A percentile compares a stretch with the other conserved stretches of the same genome.
Evolutionary conservation across 2,888 invertebrate species (phyloP).

Genomic region (Pachycephus smyrnensis): DNA sequence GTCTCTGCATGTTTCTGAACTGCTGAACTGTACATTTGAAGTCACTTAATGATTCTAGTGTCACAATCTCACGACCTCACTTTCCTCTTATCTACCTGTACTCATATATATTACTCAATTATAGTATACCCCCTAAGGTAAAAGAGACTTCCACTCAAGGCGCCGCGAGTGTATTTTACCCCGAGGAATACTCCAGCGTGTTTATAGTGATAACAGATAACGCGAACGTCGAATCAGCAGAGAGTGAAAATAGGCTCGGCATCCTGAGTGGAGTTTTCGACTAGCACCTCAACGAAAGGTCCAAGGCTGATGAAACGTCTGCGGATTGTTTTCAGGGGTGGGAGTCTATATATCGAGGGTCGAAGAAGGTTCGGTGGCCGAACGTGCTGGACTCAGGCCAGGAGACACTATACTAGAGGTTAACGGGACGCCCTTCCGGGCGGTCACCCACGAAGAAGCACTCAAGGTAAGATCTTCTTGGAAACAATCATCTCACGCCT

Average conservation of each 20-base stretch:
- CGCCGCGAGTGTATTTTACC: too few relatives aligned
- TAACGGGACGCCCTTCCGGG: slow-evolving; percentile 93
- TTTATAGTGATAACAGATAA: too few relatives aligned
- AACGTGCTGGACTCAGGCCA: slow-evolving; percentile 87
- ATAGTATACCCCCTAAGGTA: too few relatives aligned
- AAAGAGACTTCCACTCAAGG: too few relatives aligned
- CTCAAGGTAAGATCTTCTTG: slow-evolving; percentile 78
- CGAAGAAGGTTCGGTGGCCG: slow-evolving; percentile 90
- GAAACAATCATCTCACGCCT: background rate
- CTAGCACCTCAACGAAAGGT: slow-evolving; percentile 28
- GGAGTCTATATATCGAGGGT: slow-evolving; percentile 93
- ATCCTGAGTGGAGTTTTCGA: slow-evolving; percentile 38
- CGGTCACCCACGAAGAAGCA: slow-evolving; percentile 92
- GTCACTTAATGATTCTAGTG: too few relatives aligned
- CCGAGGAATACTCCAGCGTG: too few relatives aligned
- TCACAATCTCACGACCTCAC: too few relatives aligned
- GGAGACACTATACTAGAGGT: slow-evolving; percentile 96
- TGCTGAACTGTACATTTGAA: too few relatives aligned
- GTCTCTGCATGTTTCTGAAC: too few relatives aligned
- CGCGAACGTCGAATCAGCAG: too few relatives aligned
- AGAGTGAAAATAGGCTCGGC: background rate
- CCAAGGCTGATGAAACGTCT: slow-evolving; percentile 51
- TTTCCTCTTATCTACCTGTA: too few relatives aligned
- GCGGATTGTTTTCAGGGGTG: slow-evolving; percentile 74
- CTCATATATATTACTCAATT: too few relatives aligned